phyloP scores from a whole-genome alignment of 1,140 invertebrate genomes.

The Diabrotica undecimpunctata region DNA sequence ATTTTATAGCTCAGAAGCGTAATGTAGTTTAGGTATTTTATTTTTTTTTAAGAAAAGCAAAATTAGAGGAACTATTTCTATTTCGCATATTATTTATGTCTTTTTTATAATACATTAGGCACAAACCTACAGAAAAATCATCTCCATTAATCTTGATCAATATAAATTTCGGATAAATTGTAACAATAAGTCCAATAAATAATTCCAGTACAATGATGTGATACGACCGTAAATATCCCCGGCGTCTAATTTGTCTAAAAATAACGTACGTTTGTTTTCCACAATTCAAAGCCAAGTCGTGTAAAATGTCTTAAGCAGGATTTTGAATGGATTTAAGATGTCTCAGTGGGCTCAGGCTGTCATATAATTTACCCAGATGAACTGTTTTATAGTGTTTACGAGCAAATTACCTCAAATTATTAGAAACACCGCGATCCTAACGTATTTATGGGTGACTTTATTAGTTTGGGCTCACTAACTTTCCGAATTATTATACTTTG shows the following conservation, averaged over 20 bases:
- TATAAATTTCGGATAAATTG: not conserved
- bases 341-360: constrained; percentile 28
- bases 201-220: constrained; percentile 12
- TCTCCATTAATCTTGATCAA: too few species aligned
- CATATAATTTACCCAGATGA: constrained; percentile 31
- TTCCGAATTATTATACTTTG: constrained; percentile 23
- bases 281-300: constrained; percentile 19
- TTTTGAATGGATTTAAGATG: constrained; percentile 28
- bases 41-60: too few species aligned
- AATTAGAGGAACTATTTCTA: too few species aligned
- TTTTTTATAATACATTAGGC: too few species aligned
- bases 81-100: too few species aligned
- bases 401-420: constrained; percentile 38
- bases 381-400: constrained; percentile 40
- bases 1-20: too few species aligned
- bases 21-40: too few species aligned
- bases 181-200: constrained; percentile 8
- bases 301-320: constrained; percentile 24
- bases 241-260: constrained; percentile 19
- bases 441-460: constrained; percentile 35
- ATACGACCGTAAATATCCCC: not conserved
- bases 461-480: constrained; percentile 26
- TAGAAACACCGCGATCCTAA: constrained; percentile 29
- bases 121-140: too few species aligned
- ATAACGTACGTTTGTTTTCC: constrained; percentile 20